Conservation (phyloP, 2,797 vertebrate genomes). For the Botia kubotai region DNA sequence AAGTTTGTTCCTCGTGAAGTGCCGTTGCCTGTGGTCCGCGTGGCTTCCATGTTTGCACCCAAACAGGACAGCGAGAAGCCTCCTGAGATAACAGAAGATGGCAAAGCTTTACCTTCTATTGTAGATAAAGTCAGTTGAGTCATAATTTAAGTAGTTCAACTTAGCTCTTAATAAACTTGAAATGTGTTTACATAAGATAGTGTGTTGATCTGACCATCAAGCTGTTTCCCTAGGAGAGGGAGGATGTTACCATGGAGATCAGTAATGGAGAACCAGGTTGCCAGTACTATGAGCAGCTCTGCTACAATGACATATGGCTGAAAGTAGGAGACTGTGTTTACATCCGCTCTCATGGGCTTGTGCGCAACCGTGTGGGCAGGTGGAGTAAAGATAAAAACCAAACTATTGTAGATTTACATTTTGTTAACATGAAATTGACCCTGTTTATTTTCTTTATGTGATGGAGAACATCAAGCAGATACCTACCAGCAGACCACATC, state of each 20-base stretch:
- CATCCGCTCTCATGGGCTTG: slow-evolving; percentile 93
- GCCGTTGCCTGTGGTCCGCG: slow-evolving; percentile 93
- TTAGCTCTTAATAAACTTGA: neutral
- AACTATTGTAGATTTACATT: neutral
- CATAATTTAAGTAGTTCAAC: neutral
- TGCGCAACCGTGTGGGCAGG: slow-evolving; percentile 94
- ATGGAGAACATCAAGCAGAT: no score
- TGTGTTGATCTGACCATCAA: neutral
- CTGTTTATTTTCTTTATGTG: neutral
- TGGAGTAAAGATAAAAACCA: slow-evolving; percentile 63
- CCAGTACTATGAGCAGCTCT: slow-evolving; percentile 96
- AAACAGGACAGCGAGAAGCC: slow-evolving; percentile 89
- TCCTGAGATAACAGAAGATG: slow-evolving; percentile 83
- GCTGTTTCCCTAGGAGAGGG: slow-evolving; percentile 84
- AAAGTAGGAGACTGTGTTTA: slow-evolving; percentile 97
- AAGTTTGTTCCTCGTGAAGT: slow-evolving; percentile 90
- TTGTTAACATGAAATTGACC: neutral
- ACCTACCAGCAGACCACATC: no score
- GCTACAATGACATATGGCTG: slow-evolving; percentile 92
- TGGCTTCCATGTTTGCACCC: slow-evolving; percentile 95
- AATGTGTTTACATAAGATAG: neutral
- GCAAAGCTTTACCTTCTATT: slow-evolving; percentile 77
- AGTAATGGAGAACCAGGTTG: slow-evolving; percentile 93
- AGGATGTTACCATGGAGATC: slow-evolving; percentile 93
- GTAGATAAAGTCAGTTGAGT: slow-evolving; percentile 86